phyloP scores from a whole-genome alignment of 2,797 vertebrate genomes.

The Trachurus trachurus region DNA sequence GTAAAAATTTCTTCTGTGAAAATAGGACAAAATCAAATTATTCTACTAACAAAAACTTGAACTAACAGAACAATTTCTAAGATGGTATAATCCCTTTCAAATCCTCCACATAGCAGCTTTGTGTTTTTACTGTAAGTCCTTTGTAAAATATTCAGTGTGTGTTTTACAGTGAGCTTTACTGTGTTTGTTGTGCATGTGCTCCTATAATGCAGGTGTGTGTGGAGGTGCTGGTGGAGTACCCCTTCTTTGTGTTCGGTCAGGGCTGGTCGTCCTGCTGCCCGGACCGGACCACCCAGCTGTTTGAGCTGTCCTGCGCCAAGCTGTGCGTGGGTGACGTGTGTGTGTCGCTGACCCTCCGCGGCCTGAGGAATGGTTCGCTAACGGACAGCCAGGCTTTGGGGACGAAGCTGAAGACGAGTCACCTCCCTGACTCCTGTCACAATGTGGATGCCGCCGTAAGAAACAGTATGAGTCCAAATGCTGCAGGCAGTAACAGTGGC shows the following conservation, averaged over 20 bases:
- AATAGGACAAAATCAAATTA: neutral
- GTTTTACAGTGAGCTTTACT: conserved; percentile 25
- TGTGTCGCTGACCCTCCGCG: conserved; percentile 97
- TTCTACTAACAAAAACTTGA: neutral
- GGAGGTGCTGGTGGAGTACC: conserved; percentile 98
- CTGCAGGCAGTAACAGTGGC: conserved; percentile 81
- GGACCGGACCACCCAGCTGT: conserved; percentile 96
- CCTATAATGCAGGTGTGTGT: conserved; percentile 94
- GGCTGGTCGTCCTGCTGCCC: conserved; percentile 99
- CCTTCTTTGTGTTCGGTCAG: conserved; percentile 99
- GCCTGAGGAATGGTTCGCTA: conserved; percentile 93
- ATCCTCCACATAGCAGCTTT: neutral
- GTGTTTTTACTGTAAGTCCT: neutral
- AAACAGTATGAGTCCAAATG: conserved; percentile 60
- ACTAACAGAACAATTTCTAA: neutral
- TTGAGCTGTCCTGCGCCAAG: conserved; percentile 98
- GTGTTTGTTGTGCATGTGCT: conserved; percentile 44
- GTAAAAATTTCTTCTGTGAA: neutral
- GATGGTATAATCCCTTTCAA: neutral
- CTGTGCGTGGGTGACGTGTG: conserved; percentile 98
- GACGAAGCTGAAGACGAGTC: conserved; percentile 62
- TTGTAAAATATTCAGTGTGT: neutral
- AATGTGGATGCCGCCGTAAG: conserved; percentile 52
- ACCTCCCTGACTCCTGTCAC: conserved; percentile 60
- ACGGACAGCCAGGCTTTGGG: conserved; percentile 87